Base-by-base conservation (phyloP, 2,797 vertebrate genomes). In the Champsocephalus esox region DNA sequence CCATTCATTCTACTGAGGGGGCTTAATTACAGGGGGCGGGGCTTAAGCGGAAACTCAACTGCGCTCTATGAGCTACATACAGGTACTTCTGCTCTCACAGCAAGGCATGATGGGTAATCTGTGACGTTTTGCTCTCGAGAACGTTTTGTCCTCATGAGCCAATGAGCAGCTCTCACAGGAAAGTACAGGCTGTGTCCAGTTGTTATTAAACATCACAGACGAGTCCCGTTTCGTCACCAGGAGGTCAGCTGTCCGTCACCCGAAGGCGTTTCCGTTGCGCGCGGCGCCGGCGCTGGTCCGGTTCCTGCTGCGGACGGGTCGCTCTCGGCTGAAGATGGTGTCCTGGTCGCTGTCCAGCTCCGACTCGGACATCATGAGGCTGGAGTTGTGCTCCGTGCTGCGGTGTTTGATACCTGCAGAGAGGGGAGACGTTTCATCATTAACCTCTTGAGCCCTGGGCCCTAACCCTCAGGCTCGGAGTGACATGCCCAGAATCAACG, bases 281-380 rank as follows among this genome's bases (percentile, higher is more conserved):
- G 93, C 2, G 0, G 92, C 87, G 59, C 95, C 94, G 12, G 65
- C 44, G 2, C 94, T 92, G 66, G 85, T 44, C 71, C 93, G 86
- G 69, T 89, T 93, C 68, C 92, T 92, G 79, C 93, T 92, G 81
- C 92, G 94, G 79, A 94, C 92, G 3, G 89, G 81, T 61, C 94
- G 95, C 64, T 95, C 95, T 58, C 92, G 93, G 87, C 94, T 96
- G 91, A 97, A 87, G 66, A 79, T 66, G 58, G 95, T 94, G 89
- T 98, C 96, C 93, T 96, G 96, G 74, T 98, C 97, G 14, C 97
- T 97, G 87, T 97, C 97, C 84, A 96, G 94, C 91, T 99, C 97
- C 0, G 97, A 98, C 82, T 98, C 97, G 0, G 97, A 98, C 88
- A 97, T 96, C 97, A 97, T 98, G 74, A 99, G 92, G 88, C 97